phyloP scores from a whole-genome alignment of 2,888 invertebrate species.

The Andrena marginata region DNA sequence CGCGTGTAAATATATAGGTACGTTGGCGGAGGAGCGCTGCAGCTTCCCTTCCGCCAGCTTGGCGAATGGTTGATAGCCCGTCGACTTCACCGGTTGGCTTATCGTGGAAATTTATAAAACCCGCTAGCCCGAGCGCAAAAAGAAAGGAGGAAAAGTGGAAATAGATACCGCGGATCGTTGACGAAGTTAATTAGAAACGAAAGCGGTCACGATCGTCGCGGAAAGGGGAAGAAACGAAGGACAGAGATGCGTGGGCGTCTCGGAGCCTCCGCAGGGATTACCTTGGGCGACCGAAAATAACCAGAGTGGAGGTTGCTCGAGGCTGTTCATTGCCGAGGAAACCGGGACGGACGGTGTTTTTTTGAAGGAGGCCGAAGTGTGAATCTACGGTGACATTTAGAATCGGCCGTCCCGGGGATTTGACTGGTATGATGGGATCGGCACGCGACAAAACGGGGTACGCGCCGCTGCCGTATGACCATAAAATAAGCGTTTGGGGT shows the following conservation, averaged over 20 bases:
- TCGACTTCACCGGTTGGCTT: constrained; percentile 7
- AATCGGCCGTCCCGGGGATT: constrained; percentile 70
- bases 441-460: constrained; percentile 84
- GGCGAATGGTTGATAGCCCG: background rate
- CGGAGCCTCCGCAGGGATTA: constrained; percentile 13
- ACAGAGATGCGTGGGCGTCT: background rate
- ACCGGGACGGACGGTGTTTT: constrained; percentile 14
- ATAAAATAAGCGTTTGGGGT: constrained; percentile 85
- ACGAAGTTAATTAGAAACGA: constrained; percentile 13
- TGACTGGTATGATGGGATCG: constrained; percentile 80
- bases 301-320: background rate
- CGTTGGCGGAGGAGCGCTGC: background rate
- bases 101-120: background rate
- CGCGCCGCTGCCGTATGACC: constrained; percentile 83
- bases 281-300: constrained; percentile 42
- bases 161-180: background rate
- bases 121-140: background rate
- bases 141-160: background rate
- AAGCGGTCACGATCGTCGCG: background rate
- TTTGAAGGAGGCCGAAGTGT: constrained; percentile 39
- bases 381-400: constrained; percentile 66
- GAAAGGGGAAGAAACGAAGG: background rate
- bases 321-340: background rate
- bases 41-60: background rate
- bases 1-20: background rate